phyloP scores from a whole-genome alignment of 2,113 vertebrate genomes.

The Phalacrocorax carbo region DNA sequence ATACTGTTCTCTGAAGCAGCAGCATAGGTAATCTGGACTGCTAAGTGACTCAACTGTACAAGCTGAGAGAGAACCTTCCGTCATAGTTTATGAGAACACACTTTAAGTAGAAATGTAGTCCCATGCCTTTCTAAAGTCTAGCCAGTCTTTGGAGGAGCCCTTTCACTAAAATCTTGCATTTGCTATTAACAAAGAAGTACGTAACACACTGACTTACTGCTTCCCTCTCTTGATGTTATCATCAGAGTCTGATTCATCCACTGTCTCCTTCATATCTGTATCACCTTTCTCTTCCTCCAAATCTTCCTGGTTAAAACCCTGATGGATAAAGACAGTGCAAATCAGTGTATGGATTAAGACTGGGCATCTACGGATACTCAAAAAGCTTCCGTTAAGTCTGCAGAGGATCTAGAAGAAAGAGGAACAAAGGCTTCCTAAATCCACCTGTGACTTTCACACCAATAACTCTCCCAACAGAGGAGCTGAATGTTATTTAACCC shows the following conservation, averaged over 20 bases:
- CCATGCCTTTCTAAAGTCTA: background rate
- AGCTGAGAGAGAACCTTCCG: background rate
- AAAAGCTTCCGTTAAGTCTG: background rate
- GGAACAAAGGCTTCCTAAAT: background rate
- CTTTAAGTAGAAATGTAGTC: background rate
- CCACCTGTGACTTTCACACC: background rate
- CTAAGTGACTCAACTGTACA: background rate
- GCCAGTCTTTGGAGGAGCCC: background rate
- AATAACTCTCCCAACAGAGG: background rate
- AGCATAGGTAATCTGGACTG: background rate
- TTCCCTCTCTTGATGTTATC: slow-evolving; percentile 87
- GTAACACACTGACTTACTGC: slow-evolving; percentile 76
- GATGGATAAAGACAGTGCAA: slow-evolving; percentile 5
- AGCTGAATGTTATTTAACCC: background rate
- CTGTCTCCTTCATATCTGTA: slow-evolving; percentile 63
- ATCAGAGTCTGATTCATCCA: slow-evolving; percentile 91
- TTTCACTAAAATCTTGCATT: background rate
- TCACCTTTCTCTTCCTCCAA: slow-evolving; percentile 86
- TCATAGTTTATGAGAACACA: background rate
- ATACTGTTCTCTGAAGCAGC: background rate
- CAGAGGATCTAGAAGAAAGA: background rate
- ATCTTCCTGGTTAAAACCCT: slow-evolving; percentile 99
- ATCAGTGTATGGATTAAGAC: background rate
- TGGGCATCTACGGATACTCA: background rate
- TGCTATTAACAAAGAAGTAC: background rate